phyloP scores from a whole-genome alignment of 2,113 vertebrate species.

The Rissa tridactyla region DNA sequence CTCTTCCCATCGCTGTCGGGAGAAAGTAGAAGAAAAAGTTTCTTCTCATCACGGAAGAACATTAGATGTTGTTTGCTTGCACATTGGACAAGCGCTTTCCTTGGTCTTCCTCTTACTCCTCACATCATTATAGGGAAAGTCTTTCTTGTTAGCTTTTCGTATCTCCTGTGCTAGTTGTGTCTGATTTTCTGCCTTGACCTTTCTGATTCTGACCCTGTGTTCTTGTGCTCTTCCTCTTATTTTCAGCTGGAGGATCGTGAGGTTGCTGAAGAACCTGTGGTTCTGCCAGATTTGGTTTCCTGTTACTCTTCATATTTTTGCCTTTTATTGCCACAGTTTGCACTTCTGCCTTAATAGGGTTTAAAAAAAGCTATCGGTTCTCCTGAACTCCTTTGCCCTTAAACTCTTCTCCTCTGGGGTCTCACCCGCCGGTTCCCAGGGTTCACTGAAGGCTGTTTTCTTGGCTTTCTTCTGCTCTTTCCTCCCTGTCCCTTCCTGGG shows the following conservation, averaged over 20 bases:
- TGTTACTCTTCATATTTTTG: background rate
- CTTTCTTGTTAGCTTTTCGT: background rate
- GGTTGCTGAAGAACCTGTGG: background rate
- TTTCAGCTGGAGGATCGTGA: background rate
- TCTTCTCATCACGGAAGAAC: background rate
- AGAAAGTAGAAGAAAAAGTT: background rate
- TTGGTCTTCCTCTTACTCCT: background rate
- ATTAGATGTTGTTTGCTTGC: background rate
- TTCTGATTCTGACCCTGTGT: background rate
- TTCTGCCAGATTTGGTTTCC: background rate
- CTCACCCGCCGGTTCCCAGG: background rate
- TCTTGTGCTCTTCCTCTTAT: background rate
- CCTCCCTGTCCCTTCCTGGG: background rate
- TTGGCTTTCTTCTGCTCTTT: background rate
- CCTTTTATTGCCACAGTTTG: background rate
- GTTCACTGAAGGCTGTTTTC: background rate
- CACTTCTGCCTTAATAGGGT: background rate
- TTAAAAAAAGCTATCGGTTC: background rate
- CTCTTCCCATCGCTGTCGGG: background rate
- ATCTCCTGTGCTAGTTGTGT: background rate
- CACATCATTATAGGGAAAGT: background rate
- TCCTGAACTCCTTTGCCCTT: background rate
- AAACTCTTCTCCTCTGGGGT: background rate
- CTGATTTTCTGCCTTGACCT: background rate
- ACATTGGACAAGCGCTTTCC: background rate